These are phyloP conservation scores for Antheraea pernyi DNA, from an alignment of 1,140 invertebrate species.

Conservation along the genomic window DNA sequence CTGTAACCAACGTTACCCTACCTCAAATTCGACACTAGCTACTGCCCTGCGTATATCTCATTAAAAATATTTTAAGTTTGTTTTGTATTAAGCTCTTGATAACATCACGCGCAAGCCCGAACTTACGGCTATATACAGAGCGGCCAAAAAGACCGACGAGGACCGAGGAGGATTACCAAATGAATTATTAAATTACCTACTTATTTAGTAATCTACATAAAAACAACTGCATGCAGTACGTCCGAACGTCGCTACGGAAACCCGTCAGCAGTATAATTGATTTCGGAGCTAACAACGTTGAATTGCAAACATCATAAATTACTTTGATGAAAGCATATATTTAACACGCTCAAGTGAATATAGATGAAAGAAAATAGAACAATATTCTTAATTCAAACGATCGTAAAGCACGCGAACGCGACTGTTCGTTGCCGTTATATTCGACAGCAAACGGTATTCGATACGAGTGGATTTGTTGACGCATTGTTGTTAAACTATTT, in stretches of 20 bases:
- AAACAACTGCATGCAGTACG: background rate
- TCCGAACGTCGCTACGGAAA: background rate
- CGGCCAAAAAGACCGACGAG: too few species aligned
- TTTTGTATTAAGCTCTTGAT: too few species aligned
- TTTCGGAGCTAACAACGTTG: background rate
- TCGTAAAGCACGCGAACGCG: slow-evolving; percentile 16
- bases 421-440: slow-evolving; percentile 15
- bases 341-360: background rate
- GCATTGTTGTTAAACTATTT: slow-evolving; percentile 70
- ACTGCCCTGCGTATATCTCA: too few species aligned
- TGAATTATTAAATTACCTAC: background rate
- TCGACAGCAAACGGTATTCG: slow-evolving; percentile 47
- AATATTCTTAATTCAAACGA: slow-evolving; percentile 25
- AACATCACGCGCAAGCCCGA: too few species aligned
- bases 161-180: too few species aligned
- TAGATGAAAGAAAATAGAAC: slow-evolving; percentile 18
- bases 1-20: too few species aligned
- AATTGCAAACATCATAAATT: slow-evolving; percentile 4
- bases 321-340: background rate
- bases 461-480: slow-evolving; percentile 48
- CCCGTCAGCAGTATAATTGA: background rate
- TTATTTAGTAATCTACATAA: background rate
- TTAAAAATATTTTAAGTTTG: too few species aligned
- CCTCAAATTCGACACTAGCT: too few species aligned
- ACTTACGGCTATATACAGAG: too few species aligned